phyloP scores from a whole-genome alignment of 2,888 invertebrate genomes.

The Andrena hattorfiana region DNA sequence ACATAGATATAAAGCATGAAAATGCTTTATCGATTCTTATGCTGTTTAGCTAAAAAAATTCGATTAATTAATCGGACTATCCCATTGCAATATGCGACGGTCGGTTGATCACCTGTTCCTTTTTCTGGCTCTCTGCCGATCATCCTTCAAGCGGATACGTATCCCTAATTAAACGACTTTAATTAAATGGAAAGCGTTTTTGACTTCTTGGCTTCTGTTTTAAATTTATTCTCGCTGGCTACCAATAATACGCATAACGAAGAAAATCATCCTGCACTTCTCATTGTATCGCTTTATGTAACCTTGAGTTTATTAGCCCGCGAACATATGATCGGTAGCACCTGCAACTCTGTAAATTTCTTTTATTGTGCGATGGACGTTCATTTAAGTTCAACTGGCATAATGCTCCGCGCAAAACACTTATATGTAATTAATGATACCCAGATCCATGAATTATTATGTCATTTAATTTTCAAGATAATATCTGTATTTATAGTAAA shows the following conservation, averaged over 20 bases:
- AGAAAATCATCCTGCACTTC: slow-evolving; percentile 7
- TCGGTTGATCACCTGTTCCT: slow-evolving; percentile 56
- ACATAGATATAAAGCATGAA: no score
- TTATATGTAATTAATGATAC: no score
- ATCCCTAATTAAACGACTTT: slow-evolving; percentile 59
- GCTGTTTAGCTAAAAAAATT: slow-evolving; percentile 39
- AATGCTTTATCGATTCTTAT: slow-evolving; percentile 8
- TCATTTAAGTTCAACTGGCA: not conserved
- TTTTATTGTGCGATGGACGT: not conserved
- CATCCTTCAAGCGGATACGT: slow-evolving; percentile 55
- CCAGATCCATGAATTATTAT: no score
- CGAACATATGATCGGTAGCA: not conserved
- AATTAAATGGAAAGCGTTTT: slow-evolving; percentile 55
- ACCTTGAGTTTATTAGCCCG: slow-evolving; percentile 20
- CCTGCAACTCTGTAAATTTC: not conserved
- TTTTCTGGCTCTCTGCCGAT: slow-evolving; percentile 50
- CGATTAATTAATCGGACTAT: slow-evolving; percentile 45
- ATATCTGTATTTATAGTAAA: no score
- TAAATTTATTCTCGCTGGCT: slow-evolving; percentile 38
- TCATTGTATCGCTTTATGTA: slow-evolving; percentile 21
- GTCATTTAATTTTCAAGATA: no score
- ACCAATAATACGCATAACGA: not conserved
- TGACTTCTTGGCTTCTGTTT: slow-evolving; percentile 11
- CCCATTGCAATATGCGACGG: slow-evolving; percentile 31
- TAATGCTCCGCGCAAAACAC: no score